A percentile compares a stretch with the other conserved stretches of the same genome.
Conservation (phyloP, 2,797 vertebrate genomes). For the Notolabrus celidotus region DNA sequence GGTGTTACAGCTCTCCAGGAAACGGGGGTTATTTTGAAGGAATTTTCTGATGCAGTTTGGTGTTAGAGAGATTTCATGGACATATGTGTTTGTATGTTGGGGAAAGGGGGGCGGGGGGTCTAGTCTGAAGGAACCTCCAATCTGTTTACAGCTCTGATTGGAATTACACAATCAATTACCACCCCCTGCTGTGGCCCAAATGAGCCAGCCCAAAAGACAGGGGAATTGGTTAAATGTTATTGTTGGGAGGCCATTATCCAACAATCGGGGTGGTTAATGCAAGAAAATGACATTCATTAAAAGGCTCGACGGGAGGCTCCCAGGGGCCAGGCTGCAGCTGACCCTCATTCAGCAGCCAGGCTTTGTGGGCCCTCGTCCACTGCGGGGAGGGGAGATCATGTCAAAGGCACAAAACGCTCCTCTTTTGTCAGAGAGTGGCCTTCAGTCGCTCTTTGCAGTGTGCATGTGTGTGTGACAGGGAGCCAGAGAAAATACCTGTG, state of each 20-base stretch:
- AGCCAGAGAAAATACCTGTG: conserved; percentile 68
- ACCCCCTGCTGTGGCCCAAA: conserved; percentile 84
- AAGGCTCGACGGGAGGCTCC: conserved; percentile 86
- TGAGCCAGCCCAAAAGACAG: conserved; percentile 85
- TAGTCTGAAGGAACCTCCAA: conserved; percentile 63
- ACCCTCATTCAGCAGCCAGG: conserved; percentile 87
- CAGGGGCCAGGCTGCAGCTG: conserved; percentile 87
- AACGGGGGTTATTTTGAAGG: conserved; percentile 33
- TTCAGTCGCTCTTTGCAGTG: conserved; percentile 49
- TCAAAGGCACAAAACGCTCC: conserved; percentile 74
- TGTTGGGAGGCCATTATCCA: conserved; percentile 91
- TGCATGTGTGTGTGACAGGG: conserved; percentile 51
- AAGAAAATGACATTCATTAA: conserved; percentile 92
- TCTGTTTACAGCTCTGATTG: conserved; percentile 84
- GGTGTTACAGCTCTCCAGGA: not conserved
- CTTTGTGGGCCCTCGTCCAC: conserved; percentile 85
- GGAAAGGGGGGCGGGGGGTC: no score
- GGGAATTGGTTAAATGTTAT: conserved; percentile 91
- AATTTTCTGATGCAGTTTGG: conserved; percentile 79
- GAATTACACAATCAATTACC: conserved; percentile 83
- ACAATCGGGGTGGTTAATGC: conserved; percentile 87
- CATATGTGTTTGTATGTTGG: conserved; percentile 24
- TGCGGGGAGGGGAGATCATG: conserved; percentile 75
- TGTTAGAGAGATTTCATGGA: conserved; percentile 5
- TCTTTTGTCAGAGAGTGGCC: conserved; percentile 79